Base-by-base conservation (phyloP, 1,140 invertebrate genomes). In the Tetraneura akinire region DNA sequence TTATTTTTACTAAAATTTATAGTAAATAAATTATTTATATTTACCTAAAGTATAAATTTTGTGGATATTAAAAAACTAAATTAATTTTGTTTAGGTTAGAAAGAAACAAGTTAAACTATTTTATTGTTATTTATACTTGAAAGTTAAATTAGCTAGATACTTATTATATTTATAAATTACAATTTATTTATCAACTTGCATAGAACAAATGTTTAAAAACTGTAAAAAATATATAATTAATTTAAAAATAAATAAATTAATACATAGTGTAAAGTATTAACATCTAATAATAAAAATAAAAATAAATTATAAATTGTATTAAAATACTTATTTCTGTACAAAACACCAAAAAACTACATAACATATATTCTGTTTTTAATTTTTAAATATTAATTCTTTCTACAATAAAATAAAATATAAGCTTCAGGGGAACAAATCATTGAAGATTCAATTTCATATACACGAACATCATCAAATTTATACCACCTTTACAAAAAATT, bases 401-500 rank as follows among this genome's bases (percentile, higher is more conserved):
- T 37, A 78, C 74, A 62, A 47, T 94, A 96, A 86, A 94, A 94
- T 42, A 95, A 86, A 81, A 94, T 90, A 85, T 95, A 94, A 8
- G 92, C 92, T 70, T 91, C 92, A 81, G 90, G 88, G 16, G 91
- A 62, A 78, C 74, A 78, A 78, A 78, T 90, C 81, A 55, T 78
- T 60, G 51, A 60, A 45, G 74, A 29, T 21, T 60, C 37, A 29
- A 96, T 90, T 83, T 92, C 90, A 4, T 89, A 90, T 8, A 96
- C 94, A 49, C 92, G 89, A 82, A 93, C 91, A 85, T 97, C 95
- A 86, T 97, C 95, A 86, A 92, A 97, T 85, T 95, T 95, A 86
- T 91, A 93, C 95, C 95, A 97, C 84, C 90, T 91, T 85, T 62
- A 86, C 84, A 82, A 80, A 80, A 37, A n/a, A n/a, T n/a, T n/a